Evolutionary conservation across 2,888 invertebrate species (phyloP).

Genomic region (Parnassius orleans): DNA sequence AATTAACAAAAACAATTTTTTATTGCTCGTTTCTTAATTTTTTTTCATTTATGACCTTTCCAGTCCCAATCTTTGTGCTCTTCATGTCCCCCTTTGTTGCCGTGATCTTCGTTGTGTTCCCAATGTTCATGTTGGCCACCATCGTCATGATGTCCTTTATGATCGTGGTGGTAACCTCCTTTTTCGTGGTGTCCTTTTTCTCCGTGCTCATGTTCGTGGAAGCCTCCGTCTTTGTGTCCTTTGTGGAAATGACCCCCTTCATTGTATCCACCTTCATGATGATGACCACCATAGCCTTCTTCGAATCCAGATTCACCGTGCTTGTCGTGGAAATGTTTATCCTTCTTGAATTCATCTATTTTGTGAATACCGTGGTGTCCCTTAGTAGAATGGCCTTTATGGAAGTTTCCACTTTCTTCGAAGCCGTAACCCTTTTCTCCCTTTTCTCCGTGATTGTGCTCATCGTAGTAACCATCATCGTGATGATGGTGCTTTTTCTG

Average conservation of each 20-base stretch:
- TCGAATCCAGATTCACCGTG: slow-evolving; percentile 90
- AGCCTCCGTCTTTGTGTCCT: slow-evolving; percentile 87
- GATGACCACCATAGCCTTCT: slow-evolving; percentile 88
- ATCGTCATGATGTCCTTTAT: slow-evolving; percentile 88
- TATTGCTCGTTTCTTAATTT: slow-evolving; percentile 12
- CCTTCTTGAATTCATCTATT: slow-evolving; percentile 91
- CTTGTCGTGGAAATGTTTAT: slow-evolving; percentile 93
- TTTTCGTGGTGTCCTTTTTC: slow-evolving; percentile 89
- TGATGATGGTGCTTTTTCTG: slow-evolving; percentile 84
- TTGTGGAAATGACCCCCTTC: slow-evolving; percentile 91
- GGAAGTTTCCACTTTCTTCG: slow-evolving; percentile 84
- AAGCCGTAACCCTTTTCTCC: slow-evolving; percentile 81
- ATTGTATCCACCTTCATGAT: slow-evolving; percentile 88
- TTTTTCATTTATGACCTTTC: slow-evolving; percentile 64
- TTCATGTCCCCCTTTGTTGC: slow-evolving; percentile 88
- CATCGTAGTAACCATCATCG: slow-evolving; percentile 84
- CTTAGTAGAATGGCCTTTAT: slow-evolving; percentile 91
- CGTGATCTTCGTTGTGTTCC: slow-evolving; percentile 85
- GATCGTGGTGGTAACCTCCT: slow-evolving; percentile 88
- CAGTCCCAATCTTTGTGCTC: slow-evolving; percentile 90
- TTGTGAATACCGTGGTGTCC: slow-evolving; percentile 93
- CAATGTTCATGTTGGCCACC: slow-evolving; percentile 88
- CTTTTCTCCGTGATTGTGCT: slow-evolving; percentile 83
- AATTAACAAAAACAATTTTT: slow-evolving; percentile 28
- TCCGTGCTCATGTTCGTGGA: slow-evolving; percentile 88